A percentile compares a stretch with the other conserved stretches of the same genome.
phyloP scores from a whole-genome alignment of 2,888 invertebrate species.

The Periphyllus acericola region DNA sequence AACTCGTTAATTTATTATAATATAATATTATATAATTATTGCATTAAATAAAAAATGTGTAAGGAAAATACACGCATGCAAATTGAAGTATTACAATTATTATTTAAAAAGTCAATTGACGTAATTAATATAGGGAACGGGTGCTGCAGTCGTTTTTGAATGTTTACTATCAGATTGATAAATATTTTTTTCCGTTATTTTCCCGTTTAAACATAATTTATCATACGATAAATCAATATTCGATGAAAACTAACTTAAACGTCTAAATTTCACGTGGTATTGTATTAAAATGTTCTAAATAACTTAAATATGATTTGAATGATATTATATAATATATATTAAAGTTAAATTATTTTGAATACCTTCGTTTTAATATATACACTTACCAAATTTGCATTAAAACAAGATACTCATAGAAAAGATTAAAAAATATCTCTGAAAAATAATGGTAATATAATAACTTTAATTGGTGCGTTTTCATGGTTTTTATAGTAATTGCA shows the following conservation, averaged over 20 bases:
- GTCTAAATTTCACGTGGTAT: background rate
- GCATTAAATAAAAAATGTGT: background rate
- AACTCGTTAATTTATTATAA: background rate
- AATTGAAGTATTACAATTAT: background rate
- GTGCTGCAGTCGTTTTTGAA: background rate
- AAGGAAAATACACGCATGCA: background rate
- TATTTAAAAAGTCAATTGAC: background rate
- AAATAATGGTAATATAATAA: constrained; percentile 40
- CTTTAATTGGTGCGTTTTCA: too few species aligned
- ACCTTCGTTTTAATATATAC: background rate
- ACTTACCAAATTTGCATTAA: constrained; percentile 12
- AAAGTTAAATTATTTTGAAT: background rate
- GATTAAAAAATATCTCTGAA: background rate
- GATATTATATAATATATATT: background rate
- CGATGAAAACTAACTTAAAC: background rate
- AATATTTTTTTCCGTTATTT: background rate
- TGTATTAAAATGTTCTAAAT: constrained; percentile 3
- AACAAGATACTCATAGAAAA: constrained; percentile 25
- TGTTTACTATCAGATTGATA: background rate
- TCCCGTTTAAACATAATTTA: background rate
- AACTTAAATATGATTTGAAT: background rate
- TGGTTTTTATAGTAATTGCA: too few species aligned
- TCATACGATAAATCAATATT: background rate
- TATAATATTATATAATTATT: too few species aligned
- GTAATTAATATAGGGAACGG: background rate